phyloP scores from a whole-genome alignment of 2,888 invertebrate species.

The Pachydiplax longipennis region DNA sequence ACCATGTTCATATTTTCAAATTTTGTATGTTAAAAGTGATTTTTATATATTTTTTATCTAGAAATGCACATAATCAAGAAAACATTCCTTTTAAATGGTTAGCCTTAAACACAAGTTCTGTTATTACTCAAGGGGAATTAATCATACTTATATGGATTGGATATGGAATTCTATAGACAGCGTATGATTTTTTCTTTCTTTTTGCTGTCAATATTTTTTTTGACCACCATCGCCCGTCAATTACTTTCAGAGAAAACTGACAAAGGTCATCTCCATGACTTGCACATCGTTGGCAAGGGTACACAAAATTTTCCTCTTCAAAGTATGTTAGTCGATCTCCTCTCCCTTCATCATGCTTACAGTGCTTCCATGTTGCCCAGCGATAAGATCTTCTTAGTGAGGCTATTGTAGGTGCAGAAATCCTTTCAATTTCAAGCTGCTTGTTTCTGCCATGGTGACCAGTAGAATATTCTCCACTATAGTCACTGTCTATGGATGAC shows the following conservation, averaged over 20 bases:
- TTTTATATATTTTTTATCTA: too few species aligned
- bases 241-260: constrained; percentile 6
- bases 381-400: constrained; percentile 64
- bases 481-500: background rate
- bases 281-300: background rate
- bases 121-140: background rate
- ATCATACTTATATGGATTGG: constrained; percentile 19
- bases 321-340: background rate
- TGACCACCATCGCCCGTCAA: constrained; percentile 27
- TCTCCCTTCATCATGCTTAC: background rate
- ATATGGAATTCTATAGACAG: background rate
- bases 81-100: too few species aligned
- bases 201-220: background rate
- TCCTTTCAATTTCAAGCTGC: constrained; percentile 66
- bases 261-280: background rate
- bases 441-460: background rate
- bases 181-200: background rate
- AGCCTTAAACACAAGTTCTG: too few species aligned
- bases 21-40: too few species aligned
- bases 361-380: background rate
- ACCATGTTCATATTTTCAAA: too few species aligned
- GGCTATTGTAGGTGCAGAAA: constrained; percentile 72
- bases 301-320: background rate
- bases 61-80: too few species aligned
- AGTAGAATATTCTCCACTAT: background rate